Evolutionary conservation across 53 echinoderm and acorn worm species (phyloP).

Genomic region (Astropecten irregularis): DNA sequence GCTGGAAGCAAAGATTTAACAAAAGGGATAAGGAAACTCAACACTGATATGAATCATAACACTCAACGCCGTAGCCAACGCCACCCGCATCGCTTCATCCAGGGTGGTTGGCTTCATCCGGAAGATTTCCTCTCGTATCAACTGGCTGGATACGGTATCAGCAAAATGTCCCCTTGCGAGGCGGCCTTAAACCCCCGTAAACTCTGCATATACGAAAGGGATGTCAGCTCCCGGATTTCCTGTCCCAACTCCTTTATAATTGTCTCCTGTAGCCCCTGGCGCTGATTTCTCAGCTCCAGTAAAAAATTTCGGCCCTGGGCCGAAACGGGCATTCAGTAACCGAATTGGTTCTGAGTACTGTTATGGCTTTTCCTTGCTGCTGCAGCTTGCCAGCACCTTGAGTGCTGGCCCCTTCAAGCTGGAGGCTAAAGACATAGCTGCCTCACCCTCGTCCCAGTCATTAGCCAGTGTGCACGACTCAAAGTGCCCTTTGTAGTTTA

Average conservation of each 20-base stretch:
- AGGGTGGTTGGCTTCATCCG: conserved; percentile 31
- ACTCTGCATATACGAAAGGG: conserved; percentile 19
- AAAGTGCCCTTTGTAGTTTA: conserved; percentile 27
- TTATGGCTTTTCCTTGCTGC: too few species aligned
- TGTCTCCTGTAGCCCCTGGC: conserved; percentile 22
- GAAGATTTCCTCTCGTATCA: conserved; percentile 38
- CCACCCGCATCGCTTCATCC: conserved; percentile 46
- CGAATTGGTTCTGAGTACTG: neutral
- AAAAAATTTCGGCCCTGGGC: conserved; percentile 34
- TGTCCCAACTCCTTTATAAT: conserved; percentile 50
- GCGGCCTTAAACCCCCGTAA: conserved; percentile 18
- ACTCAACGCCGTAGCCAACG: conserved; percentile 55
- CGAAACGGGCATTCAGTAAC: conserved; percentile 21
- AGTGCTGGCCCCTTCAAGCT: conserved; percentile 2
- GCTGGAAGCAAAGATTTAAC: too few species aligned
- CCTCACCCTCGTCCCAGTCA: conserved; percentile 23
- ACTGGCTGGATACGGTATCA: conserved; percentile 26
- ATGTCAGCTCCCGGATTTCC: conserved; percentile 34
- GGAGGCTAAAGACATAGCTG: conserved; percentile 21
- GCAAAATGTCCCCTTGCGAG: conserved; percentile 33
- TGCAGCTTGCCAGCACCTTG: neutral
- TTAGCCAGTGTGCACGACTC: conserved; percentile 39
- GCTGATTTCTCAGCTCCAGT: conserved; percentile 23
- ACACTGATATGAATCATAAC: too few species aligned
- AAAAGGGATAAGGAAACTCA: too few species aligned